Base-by-base conservation (phyloP, 1,140 invertebrate genomes). In the Rhysida immarginata region DNA sequence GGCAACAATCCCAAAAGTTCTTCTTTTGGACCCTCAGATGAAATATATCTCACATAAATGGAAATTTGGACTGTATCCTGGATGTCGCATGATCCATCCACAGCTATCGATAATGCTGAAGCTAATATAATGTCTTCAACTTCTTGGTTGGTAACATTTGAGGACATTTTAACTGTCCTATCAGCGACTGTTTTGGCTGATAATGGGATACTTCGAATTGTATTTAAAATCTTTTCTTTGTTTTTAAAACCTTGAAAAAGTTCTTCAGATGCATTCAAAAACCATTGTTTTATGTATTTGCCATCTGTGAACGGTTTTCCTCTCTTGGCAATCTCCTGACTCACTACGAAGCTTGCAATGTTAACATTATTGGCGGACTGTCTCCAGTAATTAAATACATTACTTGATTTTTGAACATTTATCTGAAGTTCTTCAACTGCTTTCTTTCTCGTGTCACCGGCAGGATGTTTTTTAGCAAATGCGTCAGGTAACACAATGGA, bases 141-240 rank as follows among this genome's bases (percentile, higher is more conserved):
- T 35, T 35, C 5, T 16, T 35, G 18, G 24, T 48, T 20, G 18
- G 24, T 20, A 8, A 21, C 18, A 24, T 24, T 21, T 8, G 18
- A 20, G 18, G 18, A 48, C 24, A 48, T 48, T 48, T 48, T 48
- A 18, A 8, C 5, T 48, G 24, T 21, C 13, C 58, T 61, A 59
- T 69, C 65, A 62, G 67, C 64, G 53, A 65, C 59, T 50, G 64
- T 63, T 42, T 66, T 26, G 55, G 64, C 61, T 61, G 57, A 67
- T 59, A 51, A 68, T 58, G 60, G 53, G 35, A 67, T 63, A 52
- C 63, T 53, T 27, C 45, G 49, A 60, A 53, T 55, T 59, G 53
- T 53, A 41, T 59, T 56, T 53, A 58, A 43, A 55, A 53, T 49
- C 49, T 42, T 53, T 58, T 45, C 55, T 66, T 59, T 54, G 65